phyloP scores from a whole-genome alignment of 2,888 invertebrate species.

The Halictus quadricinctus region DNA sequence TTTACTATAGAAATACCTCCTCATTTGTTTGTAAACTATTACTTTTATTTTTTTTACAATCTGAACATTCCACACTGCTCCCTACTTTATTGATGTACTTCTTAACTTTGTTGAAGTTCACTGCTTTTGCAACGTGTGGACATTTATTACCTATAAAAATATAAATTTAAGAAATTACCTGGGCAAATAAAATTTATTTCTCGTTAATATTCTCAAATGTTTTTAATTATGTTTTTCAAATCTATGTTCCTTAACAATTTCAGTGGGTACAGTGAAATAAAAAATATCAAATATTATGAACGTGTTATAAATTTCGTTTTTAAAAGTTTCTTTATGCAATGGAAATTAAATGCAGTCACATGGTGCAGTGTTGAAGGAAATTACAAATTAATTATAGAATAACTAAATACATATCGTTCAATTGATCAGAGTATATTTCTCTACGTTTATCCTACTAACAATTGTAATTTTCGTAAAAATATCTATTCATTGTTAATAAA shows the following conservation, averaged over 20 bases:
- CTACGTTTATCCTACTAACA: background rate
- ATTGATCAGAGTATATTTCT: background rate
- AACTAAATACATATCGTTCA: background rate
- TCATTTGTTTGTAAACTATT: conserved; percentile 83
- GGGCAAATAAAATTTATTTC: background rate
- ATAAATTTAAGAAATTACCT: background rate
- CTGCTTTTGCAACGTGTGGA: conserved; percentile 87
- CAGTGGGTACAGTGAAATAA: background rate
- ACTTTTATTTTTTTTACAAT: conserved; percentile 84
- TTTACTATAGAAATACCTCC: conserved; percentile 65
- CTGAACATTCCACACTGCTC: conserved; percentile 84
- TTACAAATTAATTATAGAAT: background rate
- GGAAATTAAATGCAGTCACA: background rate
- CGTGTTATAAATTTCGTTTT: background rate
- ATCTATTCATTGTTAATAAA: background rate
- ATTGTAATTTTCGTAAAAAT: background rate
- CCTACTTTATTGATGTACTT: conserved; percentile 84
- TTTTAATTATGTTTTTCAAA: background rate
- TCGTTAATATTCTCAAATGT: background rate
- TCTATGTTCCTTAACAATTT: background rate
- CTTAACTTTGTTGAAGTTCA: conserved; percentile 86
- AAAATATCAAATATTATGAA: background rate
- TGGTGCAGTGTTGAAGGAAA: background rate
- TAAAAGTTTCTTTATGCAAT: background rate
- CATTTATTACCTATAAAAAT: conserved; percentile 82